Conservation (phyloP, 2,888 invertebrate species). For the Oxycera nigricornis region DNA sequence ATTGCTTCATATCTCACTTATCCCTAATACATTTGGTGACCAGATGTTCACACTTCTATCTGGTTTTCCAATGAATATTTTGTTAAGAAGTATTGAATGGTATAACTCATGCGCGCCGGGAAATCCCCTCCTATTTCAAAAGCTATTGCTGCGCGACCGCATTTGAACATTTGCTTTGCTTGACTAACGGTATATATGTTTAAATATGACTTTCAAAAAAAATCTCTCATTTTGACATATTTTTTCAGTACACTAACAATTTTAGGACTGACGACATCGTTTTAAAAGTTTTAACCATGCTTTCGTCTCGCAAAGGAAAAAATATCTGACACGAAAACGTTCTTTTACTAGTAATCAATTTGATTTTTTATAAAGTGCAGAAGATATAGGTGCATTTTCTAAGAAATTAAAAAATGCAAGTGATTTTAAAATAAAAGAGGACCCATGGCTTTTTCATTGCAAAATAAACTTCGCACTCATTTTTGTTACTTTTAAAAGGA, state of each 20-base stretch:
- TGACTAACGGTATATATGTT: background rate
- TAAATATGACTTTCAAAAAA: background rate
- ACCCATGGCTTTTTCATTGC: no score
- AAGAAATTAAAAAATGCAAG: background rate
- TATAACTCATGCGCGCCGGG: background rate
- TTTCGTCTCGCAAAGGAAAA: background rate
- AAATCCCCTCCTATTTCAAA: background rate
- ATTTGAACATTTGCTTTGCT: background rate
- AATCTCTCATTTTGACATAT: background rate
- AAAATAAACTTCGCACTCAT: no score
- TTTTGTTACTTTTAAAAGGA: no score
- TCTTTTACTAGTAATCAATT: background rate
- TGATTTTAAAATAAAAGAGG: no score
- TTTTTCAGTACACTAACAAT: background rate
- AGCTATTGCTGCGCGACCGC: background rate
- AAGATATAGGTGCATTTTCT: background rate
- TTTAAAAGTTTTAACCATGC: background rate
- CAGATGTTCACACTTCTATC: no score
- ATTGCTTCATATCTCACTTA: no score
- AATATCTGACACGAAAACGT: background rate
- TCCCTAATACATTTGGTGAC: no score
- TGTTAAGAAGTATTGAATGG: no score
- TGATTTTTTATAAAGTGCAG: background rate
- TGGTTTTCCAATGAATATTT: no score
- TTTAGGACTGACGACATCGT: background rate